Percentiles rank a stretch among this genome's conserved stretches.
These are phyloP conservation scores for Tetramorium alpestre DNA, from an alignment of 1,140 invertebrate genomes.

Conservation along the genomic window DNA sequence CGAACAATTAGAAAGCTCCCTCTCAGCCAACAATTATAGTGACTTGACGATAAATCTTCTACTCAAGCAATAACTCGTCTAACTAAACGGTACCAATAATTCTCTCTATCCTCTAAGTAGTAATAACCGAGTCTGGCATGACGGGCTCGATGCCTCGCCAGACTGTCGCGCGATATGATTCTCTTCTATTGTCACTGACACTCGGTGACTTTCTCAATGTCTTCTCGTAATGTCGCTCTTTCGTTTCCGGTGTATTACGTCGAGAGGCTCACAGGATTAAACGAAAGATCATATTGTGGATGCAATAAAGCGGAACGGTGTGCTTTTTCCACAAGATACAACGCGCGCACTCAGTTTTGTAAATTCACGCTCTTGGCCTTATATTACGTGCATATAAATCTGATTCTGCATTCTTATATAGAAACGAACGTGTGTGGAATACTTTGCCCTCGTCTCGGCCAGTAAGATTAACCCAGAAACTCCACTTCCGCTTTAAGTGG, in stretches of 20 bases:
- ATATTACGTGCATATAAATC: conserved; percentile 22
- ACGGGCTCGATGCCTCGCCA: conserved; percentile 16
- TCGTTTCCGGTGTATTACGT: neutral
- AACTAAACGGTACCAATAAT: conserved; percentile 30
- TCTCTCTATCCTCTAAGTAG: conserved; percentile 34
- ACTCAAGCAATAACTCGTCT: conserved; percentile 25
- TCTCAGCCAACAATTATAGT: neutral
- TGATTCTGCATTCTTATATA: conserved; percentile 1
- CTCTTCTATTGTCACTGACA: conserved; percentile 33
- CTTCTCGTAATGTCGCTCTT: neutral
- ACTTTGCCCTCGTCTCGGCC: neutral
- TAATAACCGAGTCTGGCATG: conserved; percentile 43
- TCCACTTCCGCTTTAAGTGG: conserved; percentile 24
- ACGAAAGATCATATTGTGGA: conserved; percentile 30
- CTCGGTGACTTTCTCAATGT: neutral
- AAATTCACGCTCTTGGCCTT: conserved; percentile 9
- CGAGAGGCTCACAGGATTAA: conserved; percentile 7
- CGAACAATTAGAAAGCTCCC: neutral
- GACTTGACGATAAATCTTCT: conserved; percentile 21
- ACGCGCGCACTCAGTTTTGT: neutral
- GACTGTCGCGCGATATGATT: neutral
- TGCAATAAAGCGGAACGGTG: conserved; percentile 19
- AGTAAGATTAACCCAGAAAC: conserved; percentile 45
- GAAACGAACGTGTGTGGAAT: conserved; percentile 14
- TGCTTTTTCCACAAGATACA: neutral